Evolutionary conservation across 2,888 invertebrate species (phyloP), one percentile per base, ranked within the genome.

Genomic region (Meganola albula): DNA sequence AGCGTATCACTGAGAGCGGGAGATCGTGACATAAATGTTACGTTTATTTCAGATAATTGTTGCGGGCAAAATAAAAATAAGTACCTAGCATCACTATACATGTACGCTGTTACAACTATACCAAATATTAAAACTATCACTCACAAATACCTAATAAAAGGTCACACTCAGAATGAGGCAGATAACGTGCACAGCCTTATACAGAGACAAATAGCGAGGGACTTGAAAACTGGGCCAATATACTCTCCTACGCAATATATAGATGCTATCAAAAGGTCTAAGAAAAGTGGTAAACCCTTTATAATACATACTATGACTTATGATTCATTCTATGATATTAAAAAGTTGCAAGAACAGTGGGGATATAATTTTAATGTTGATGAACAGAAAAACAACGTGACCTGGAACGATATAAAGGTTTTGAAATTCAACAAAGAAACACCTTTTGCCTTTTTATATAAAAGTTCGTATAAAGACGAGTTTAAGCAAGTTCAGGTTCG

Each of bases 131-230:
- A 25, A 24, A 22, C 33, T 7, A 41, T 45, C 22, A 45, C 45
- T 9, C 45, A 40, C 12, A 45, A 39, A 27, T 45, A 31, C 25
- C 11, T 42, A 0, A 40, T 45, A 4, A 41, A 42, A 23, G 45
- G 45, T 2, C 42, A 42, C 12, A 42, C 42, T 4, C 42, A 46
- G 12, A 42, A 42, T 21, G 37, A 46, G 20, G 45, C 28, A 6
- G 45, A 45, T 31, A 40, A 33, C 11, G 37, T 35, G 3, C 42
- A 45, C 21, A 35, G 34, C 7, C 12, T 39, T 1, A 42, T 41
- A 11, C 34, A 45, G 31, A 45, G 30, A 24, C 27, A 38, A 24
- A 31, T 41, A 11, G 7, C 29, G 8, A 41, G 25, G 27, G 14
- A 34, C 11, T 2, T 26, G 10, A 44, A 34, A 36, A 25, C 40